These are phyloP conservation scores for Eilema griseolum DNA, from an alignment of 2,888 invertebrate genomes.

Conservation along the genomic window DNA sequence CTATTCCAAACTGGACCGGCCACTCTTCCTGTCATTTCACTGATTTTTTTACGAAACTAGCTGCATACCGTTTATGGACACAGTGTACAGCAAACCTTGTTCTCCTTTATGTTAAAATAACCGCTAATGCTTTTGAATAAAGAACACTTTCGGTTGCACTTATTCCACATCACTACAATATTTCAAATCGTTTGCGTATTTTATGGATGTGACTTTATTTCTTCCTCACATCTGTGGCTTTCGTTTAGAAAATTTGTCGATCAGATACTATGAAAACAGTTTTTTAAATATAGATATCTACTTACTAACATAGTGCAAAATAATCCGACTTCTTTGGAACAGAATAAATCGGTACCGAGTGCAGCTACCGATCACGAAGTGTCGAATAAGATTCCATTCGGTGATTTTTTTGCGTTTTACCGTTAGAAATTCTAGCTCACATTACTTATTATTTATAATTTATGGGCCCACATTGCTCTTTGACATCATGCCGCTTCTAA, in stretches of 20 bases:
- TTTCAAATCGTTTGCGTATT: constrained; percentile 29
- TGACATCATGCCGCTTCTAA: neutral
- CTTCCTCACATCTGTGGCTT: constrained; percentile 35
- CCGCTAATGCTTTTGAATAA: constrained; percentile 23
- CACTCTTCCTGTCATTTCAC: constrained; percentile 73
- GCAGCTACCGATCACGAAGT: neutral
- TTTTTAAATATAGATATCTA: too few relatives aligned
- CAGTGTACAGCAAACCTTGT: constrained; percentile 28
- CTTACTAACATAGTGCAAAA: neutral
- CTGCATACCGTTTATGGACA: constrained; percentile 36
- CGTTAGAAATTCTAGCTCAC: too few relatives aligned
- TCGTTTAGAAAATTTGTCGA: constrained; percentile 30
- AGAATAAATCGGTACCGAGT: neutral
- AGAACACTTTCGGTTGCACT: constrained; percentile 11
- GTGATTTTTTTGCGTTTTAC: too few relatives aligned
- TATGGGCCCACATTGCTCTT: too few relatives aligned
- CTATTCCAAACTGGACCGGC: constrained; percentile 53
- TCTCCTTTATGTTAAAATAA: constrained; percentile 18
- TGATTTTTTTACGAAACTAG: constrained; percentile 57
- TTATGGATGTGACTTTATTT: constrained; percentile 39
- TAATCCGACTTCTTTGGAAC: neutral
- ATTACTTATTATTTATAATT: too few relatives aligned
- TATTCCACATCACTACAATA: neutral
- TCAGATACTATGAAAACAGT: neutral
- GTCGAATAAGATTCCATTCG: neutral